Percentiles rank a stretch among this genome's conserved stretches.
These are phyloP conservation scores for Schizopygopsis pylzovi DNA, from an alignment of 2,797 vertebrate species.

Conservation along the genomic window DNA sequence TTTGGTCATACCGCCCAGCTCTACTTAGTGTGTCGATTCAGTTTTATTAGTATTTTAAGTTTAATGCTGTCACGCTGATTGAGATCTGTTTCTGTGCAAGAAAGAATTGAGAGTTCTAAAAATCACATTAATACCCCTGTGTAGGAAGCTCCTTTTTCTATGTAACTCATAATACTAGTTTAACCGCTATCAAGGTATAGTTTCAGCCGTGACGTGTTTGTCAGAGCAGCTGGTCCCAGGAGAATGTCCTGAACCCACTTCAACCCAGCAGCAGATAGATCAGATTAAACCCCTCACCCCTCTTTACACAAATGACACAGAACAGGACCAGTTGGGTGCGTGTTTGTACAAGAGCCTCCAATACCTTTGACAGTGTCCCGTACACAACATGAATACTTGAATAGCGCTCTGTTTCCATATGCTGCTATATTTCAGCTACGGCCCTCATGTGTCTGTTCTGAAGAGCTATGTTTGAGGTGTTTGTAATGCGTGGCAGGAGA, in stretches of 20 bases:
- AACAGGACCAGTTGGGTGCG: not conserved
- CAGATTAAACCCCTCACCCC: constrained; percentile 25
- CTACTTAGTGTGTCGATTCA: no score
- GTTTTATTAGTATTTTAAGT: no score
- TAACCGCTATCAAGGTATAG: not conserved
- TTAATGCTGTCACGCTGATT: no score
- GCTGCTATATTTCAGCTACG: not conserved
- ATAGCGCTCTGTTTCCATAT: not conserved
- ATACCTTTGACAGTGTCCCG: not conserved
- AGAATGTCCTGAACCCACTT: not conserved
- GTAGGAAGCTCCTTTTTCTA: no score
- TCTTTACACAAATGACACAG: constrained; percentile 22
- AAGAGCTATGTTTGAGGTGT: not conserved
- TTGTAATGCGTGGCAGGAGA: not conserved
- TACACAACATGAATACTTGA: not conserved
- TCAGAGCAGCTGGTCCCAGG: constrained; percentile 36
- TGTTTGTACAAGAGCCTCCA: not conserved
- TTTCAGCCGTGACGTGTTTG: constrained; percentile 24
- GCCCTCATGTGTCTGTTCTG: not conserved
- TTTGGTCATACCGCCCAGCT: no score
- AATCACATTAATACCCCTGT: no score
- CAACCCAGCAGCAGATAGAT: not conserved
- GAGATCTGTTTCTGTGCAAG: no score
- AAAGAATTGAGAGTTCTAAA: no score
- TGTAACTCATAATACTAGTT: not conserved